Evolutionary conservation across 2,797 vertebrate species (phyloP).

Genomic region (Loris lydekkerianus): DNA sequence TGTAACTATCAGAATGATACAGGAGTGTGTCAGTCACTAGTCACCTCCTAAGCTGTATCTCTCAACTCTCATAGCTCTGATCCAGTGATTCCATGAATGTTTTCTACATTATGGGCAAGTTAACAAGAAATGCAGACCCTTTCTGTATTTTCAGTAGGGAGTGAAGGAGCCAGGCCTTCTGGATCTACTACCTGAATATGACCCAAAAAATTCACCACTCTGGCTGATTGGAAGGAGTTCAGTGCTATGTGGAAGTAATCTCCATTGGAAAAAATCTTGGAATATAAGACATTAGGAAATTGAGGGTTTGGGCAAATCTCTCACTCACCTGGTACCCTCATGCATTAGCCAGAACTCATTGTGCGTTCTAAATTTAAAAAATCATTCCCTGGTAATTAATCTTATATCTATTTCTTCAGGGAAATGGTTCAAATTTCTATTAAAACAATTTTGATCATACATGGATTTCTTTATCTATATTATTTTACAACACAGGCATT

Average conservation of each 20-base stretch:
- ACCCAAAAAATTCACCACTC: background rate
- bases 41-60: slow-evolving; percentile 13
- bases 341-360: background rate
- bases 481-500: slow-evolving; percentile 46
- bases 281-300: background rate
- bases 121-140: background rate
- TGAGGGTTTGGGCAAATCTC: background rate
- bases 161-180: background rate
- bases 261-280: background rate
- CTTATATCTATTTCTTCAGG: slow-evolving; percentile 13
- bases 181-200: background rate
- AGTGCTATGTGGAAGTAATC: background rate
- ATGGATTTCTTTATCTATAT: slow-evolving; percentile 29
- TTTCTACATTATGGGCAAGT: background rate
- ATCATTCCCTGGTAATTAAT: slow-evolving; percentile 13
- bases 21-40: slow-evolving; percentile 14
- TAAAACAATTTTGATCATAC: slow-evolving; percentile 55
- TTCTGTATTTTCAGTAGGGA: background rate
- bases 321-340: background rate
- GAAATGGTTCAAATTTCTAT: slow-evolving; percentile 53
- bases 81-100: background rate
- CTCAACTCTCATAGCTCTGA: background rate
- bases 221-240: background rate
- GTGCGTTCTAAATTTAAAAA: slow-evolving; percentile 28
- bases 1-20: background rate